Conservation (phyloP, 2,113 vertebrate species). For the Gnathonemus echidnorhynchus region DNA sequence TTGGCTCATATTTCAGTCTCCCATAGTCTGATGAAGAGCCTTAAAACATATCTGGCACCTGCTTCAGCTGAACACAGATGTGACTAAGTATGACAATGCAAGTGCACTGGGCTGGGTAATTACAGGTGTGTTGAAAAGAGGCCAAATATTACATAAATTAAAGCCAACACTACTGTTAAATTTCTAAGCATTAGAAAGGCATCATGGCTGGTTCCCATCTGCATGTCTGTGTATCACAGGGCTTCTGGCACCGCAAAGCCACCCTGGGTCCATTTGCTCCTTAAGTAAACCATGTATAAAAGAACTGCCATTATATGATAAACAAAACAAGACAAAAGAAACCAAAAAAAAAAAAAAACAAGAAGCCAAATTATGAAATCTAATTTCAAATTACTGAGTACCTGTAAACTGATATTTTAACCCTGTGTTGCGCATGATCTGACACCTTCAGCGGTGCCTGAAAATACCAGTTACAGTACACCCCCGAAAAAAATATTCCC, state of each 20-base stretch:
- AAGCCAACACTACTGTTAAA: neutral
- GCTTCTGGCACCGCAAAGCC: neutral
- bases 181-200: neutral
- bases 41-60: neutral
- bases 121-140: neutral
- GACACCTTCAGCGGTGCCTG: neutral
- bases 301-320: neutral
- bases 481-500: neutral
- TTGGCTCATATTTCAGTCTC: neutral
- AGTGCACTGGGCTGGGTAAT: neutral
- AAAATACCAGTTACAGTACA: neutral
- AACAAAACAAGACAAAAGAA: neutral
- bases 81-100: neutral
- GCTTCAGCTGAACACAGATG: neutral
- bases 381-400: neutral
- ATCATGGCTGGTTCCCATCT: neutral
- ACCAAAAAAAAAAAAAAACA: neutral
- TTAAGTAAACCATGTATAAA: neutral
- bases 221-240: neutral
- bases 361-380: neutral
- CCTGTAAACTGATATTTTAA: constrained; percentile 4
- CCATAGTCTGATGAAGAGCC: neutral
- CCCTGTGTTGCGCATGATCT: neutral
- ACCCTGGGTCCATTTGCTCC: neutral
- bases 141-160: neutral